phyloP scores from a whole-genome alignment of 2,797 vertebrate species.

The Parauchenoglanis punctatus region DNA sequence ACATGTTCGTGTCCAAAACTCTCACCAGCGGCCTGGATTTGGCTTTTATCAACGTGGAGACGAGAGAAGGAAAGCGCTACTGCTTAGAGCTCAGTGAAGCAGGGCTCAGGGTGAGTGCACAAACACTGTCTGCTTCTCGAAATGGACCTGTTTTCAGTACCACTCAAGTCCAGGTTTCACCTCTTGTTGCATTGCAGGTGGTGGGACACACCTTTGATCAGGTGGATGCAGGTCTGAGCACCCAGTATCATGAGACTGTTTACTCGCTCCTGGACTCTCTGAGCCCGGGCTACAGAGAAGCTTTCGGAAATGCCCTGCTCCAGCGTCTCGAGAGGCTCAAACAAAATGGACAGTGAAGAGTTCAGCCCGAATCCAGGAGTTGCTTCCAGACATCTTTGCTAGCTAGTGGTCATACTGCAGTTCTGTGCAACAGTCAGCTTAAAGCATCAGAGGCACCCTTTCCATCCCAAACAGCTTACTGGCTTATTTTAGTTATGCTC shows the following conservation, averaged over 20 bases:
- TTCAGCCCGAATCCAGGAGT: constrained; percentile 37
- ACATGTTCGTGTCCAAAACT: constrained; percentile 91
- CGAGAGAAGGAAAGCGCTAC: constrained; percentile 86
- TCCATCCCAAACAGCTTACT: constrained; percentile 9
- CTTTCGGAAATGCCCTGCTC: constrained; percentile 94
- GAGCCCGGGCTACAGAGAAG: constrained; percentile 95
- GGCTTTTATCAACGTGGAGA: constrained; percentile 95
- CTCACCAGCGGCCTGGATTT: constrained; percentile 84
- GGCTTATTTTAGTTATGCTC: constrained; percentile 24
- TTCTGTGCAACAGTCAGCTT: constrained; percentile 35
- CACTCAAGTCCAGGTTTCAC: background rate
- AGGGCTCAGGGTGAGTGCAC: constrained; percentile 85
- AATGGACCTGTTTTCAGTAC: too few relatives aligned
- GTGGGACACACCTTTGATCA: constrained; percentile 91
- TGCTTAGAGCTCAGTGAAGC: constrained; percentile 95
- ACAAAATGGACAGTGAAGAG: constrained; percentile 79
- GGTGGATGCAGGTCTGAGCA: constrained; percentile 83
- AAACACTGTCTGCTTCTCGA: background rate
- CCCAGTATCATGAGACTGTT: constrained; percentile 93
- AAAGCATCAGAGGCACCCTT: constrained; percentile 31
- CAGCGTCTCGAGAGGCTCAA: constrained; percentile 91
- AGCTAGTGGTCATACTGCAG: constrained; percentile 13
- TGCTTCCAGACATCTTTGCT: constrained; percentile 29
- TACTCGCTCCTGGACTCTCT: constrained; percentile 95
- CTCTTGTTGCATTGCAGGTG: constrained; percentile 74